phyloP scores from a whole-genome alignment of 2,888 invertebrate species.

The Digitonthophagus gazella region DNA sequence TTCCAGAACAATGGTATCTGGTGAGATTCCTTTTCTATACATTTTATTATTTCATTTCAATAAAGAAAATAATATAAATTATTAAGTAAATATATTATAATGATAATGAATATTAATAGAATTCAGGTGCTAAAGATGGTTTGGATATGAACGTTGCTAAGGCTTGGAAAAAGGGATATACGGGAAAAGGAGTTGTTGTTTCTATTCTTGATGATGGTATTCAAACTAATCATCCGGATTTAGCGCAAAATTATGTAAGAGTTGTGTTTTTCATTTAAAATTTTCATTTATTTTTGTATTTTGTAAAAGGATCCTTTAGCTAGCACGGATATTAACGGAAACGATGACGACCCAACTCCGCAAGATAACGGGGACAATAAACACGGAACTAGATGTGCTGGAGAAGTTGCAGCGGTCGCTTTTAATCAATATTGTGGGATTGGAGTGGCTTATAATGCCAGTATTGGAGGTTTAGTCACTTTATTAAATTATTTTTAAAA shows the following conservation, averaged over 20 bases:
- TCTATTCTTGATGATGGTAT: slow-evolving; percentile 98
- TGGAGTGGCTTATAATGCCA: slow-evolving; percentile 95
- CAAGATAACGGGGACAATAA: slow-evolving; percentile 98
- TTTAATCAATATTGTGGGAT: slow-evolving; percentile 97
- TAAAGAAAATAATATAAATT: no score
- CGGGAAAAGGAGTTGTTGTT: slow-evolving; percentile 94
- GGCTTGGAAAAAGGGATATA: slow-evolving; percentile 95
- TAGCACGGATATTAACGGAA: slow-evolving; percentile 95
- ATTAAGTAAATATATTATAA: no score
- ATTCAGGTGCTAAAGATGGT: slow-evolving; percentile 91
- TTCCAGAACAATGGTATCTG: slow-evolving; percentile 96
- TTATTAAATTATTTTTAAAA: no score
- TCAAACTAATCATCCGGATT: slow-evolving; percentile 93
- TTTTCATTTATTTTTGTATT: not conserved
- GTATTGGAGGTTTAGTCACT: slow-evolving; percentile 76
- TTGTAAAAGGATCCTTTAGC: slow-evolving; percentile 88
- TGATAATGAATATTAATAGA: slow-evolving; percentile 57
- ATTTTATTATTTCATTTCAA: no score
- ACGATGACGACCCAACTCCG: slow-evolving; percentile 97
- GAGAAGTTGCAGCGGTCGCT: slow-evolving; percentile 96
- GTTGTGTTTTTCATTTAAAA: slow-evolving; percentile 3
- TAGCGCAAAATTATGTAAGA: slow-evolving; percentile 92
- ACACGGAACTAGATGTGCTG: slow-evolving; percentile 98
- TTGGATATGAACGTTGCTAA: slow-evolving; percentile 95
- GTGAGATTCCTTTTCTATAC: slow-evolving; percentile 62